Base-by-base conservation (phyloP, 2,888 invertebrate species). In the Scaptodrosophila latifasciaeformis region DNA sequence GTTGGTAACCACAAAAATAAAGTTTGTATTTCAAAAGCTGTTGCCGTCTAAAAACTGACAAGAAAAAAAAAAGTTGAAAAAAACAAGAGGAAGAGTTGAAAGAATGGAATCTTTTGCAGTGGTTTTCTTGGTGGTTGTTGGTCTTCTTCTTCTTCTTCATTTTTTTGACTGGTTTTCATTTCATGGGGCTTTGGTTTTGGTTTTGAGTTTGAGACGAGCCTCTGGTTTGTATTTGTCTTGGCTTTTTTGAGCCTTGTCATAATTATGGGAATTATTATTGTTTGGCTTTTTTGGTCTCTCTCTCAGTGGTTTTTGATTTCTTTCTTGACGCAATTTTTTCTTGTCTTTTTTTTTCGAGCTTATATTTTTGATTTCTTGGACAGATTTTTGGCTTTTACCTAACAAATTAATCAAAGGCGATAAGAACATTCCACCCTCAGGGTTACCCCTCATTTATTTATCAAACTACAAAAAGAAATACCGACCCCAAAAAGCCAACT, bases 211-310 rank as follows among this genome's bases (percentile, higher is more conserved):
- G 42, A 54, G 60, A 40, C 21, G 19, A 5, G n/a, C n/a, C 34
- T 12, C 6, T 12, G 34, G 34, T 34, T 34, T 34, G n/a, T 13
- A n/a, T 37, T 13, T 17, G 10, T 37, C 45, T 31, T 6, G 30
- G 12, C 15, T 19, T 27, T 34, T 15, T 17, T 45, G 24, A 63
- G 60, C 71, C 68, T 77, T 77, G 65, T 74, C 74, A 74, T 74
- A 78, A 74, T 74, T 74, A 74, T 74, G 72, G 79, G 72, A 78
- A 74, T 70, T 72, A 68, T 70, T 64, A 68, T 75, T 72, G 78
- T 72, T n/a, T n/a, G n/a, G n/a, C n/a, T n/a, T n/a, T n/a, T n/a
- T n/a, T 12, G 72, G 78, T 75, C 75, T 65, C 68, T 72, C 56
- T 65, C 52, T 44, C 13, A 52, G 64, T 67, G 68, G 70, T 71